Conservation (phyloP, 2,113 vertebrate genomes). For the Etheostoma spectabile region DNA sequence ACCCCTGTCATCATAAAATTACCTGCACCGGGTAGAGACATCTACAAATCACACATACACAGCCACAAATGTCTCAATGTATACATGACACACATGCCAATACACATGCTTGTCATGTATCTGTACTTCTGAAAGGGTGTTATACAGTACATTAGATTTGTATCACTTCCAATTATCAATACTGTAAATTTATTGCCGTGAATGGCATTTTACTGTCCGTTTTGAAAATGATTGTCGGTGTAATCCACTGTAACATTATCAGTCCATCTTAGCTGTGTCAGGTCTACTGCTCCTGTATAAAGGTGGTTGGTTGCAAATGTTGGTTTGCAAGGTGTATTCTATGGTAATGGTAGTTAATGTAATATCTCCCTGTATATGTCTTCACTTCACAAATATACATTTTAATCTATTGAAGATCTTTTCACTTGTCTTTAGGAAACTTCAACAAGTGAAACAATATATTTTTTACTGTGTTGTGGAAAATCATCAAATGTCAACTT, state of each 20-base stretch:
- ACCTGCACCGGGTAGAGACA: conserved; percentile 67
- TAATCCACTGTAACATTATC: background rate
- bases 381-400: background rate
- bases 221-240: background rate
- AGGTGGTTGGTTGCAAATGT: background rate
- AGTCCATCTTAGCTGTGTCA: background rate
- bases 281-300: background rate
- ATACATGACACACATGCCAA: background rate
- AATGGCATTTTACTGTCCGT: background rate
- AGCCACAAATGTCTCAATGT: background rate
- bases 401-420: background rate
- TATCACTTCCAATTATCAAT: background rate
- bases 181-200: background rate
- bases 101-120: background rate
- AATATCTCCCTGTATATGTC: background rate
- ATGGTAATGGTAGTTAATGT: background rate
- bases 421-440: background rate
- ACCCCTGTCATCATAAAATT: conserved; percentile 53
- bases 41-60: background rate
- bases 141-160: background rate
- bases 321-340: background rate
- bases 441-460: background rate
- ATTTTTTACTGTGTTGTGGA: background rate
- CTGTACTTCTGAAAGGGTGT: background rate
- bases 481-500: background rate